These are phyloP conservation scores for Brachionus sp. DNA, from an alignment of 1,140 invertebrate species.

Conservation along the genomic window DNA sequence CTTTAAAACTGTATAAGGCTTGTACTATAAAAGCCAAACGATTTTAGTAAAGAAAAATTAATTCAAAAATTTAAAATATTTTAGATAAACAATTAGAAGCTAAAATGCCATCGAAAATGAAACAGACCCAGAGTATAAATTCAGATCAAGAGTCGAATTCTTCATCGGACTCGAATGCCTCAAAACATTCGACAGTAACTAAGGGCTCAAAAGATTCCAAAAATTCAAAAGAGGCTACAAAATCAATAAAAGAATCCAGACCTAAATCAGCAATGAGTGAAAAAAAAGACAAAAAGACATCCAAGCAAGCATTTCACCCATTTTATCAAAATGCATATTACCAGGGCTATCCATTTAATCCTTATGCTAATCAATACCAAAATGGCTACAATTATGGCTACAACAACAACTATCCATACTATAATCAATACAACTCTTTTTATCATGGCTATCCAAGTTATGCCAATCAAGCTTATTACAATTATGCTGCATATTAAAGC, in stretches of 20 bases:
- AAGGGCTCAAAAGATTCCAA: background rate
- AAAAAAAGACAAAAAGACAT: constrained; percentile 3
- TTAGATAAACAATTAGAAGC: background rate
- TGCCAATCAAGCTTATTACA: background rate
- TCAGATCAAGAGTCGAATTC: background rate
- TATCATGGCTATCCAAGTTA: background rate
- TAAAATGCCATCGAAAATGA: constrained; percentile 10
- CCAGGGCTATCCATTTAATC: background rate
- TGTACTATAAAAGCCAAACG: background rate
- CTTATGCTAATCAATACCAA: constrained; percentile 8
- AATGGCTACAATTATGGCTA: background rate
- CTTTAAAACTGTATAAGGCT: background rate
- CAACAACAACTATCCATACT: background rate
- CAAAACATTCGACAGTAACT: background rate
- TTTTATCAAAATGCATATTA: constrained; percentile 9
- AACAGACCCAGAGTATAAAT: background rate
- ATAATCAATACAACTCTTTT: constrained; percentile 18
- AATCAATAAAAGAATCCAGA: background rate
- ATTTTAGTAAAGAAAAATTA: background rate
- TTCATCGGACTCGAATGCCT: background rate
- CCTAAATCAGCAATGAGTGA: constrained; percentile 27
- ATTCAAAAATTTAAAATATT: background rate
- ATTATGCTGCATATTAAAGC: constrained; percentile 17
- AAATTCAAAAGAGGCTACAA: background rate
- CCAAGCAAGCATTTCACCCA: background rate